A percentile compares a stretch with the other conserved stretches of the same genome.
Evolutionary conservation across 2,113 vertebrate species (phyloP).

Genomic region (Galeopterus variegatus): DNA sequence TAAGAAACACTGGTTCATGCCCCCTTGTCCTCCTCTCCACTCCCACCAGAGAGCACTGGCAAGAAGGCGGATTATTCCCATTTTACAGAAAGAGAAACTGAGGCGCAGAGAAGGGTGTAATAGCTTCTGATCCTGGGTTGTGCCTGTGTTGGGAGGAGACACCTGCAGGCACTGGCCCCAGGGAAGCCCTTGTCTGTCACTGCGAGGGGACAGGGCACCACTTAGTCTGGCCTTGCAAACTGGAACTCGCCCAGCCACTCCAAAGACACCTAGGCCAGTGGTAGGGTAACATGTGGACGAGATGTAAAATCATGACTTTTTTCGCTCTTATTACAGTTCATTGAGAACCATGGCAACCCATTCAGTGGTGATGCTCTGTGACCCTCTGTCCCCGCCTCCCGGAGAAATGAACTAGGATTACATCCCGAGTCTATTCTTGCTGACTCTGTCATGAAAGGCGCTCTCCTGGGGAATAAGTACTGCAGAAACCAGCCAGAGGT

Average conservation of each 20-base stretch:
- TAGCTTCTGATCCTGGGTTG: background rate
- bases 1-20: background rate
- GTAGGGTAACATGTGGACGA: background rate
- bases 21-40: background rate
- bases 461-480: background rate
- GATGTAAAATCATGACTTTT: background rate
- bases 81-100: background rate
- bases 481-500: background rate
- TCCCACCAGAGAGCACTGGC: background rate
- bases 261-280: background rate
- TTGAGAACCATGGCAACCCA: background rate
- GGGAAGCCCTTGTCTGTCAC: background rate
- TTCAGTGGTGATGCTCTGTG: background rate
- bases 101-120: background rate
- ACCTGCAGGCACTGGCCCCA: rapidly evolving
- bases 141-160: background rate
- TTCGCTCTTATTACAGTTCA: background rate
- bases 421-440: background rate
- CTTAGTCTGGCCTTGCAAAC: background rate
- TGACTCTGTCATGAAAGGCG: background rate
- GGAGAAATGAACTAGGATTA: background rate
- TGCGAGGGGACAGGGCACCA: too few species aligned
- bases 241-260: background rate
- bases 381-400: background rate
- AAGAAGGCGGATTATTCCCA: background rate